These are phyloP conservation scores for Diplolepis rosae DNA, from an alignment of 2,888 invertebrate species.

Conservation along the genomic window DNA sequence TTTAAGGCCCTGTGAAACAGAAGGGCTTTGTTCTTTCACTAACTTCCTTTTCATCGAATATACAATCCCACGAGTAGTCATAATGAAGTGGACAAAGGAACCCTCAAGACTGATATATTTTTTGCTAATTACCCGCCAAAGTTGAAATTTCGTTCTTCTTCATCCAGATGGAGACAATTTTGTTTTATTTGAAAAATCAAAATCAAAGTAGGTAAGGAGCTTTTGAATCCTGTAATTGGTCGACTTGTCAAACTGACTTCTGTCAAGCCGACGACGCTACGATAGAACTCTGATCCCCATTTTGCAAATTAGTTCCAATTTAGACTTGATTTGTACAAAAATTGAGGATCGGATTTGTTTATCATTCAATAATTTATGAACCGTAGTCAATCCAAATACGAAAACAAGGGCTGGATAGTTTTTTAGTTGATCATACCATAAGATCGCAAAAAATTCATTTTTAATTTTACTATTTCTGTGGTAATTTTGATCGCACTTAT, in stretches of 20 bases:
- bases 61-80: constrained; percentile 40
- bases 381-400: not conserved
- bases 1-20: constrained; percentile 48
- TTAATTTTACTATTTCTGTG: too few species aligned
- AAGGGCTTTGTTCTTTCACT: constrained; percentile 49
- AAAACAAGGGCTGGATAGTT: too few species aligned
- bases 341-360: not conserved
- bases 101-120: constrained; percentile 41
- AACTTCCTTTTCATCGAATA: constrained; percentile 42
- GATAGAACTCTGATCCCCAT: not conserved
- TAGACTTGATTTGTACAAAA: constrained; percentile 25
- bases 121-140: constrained; percentile 36
- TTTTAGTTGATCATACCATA: too few species aligned
- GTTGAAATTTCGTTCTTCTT: not conserved
- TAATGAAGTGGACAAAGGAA: constrained; percentile 45
- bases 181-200: constrained; percentile 16
- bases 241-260: constrained; percentile 19
- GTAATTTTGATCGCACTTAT: too few species aligned
- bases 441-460: too few species aligned
- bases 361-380: constrained; percentile 28
- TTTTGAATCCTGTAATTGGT: constrained; percentile 21
- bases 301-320: constrained; percentile 31
- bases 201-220: constrained; percentile 10
- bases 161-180: not conserved
- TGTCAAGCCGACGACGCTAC: not conserved